Evolutionary conservation across 2,113 vertebrate species (phyloP), one percentile per base, ranked within the genome.

Genomic region (Ancistrus triradiatus): DNA sequence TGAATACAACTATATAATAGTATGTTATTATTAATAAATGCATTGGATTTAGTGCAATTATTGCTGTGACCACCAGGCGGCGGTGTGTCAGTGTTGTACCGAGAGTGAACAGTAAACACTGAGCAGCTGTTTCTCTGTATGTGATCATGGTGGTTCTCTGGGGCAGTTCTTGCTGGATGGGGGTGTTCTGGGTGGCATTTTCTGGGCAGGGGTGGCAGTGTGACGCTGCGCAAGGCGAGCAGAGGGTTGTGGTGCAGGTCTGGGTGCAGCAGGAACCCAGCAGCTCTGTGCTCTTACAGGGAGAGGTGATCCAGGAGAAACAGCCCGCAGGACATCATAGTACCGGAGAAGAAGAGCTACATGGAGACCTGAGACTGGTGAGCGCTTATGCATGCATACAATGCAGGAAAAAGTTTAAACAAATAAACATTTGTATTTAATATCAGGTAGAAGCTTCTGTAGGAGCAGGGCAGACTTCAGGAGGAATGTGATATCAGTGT

Each of bases 341-440:
- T 1, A 18, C 13, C 8, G 15, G 14, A 25, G 19, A 57, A 3
- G 19, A 35, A 4, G 28, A 56, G 10, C 51, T 66, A 33, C 52
- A 18, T 2, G 52, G 42, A 40, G 52, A 66, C 22, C 52, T 66
- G 4, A 18, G 53, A 40, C 15, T 66, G 43, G 63, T 66, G 6
- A 42, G 38, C 14, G 2, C 13, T 42, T 5, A n/a, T n/a, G n/a
- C n/a, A n/a, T n/a, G n/a, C n/a, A n/a, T n/a, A n/a, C n/a, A n/a
- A n/a, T n/a, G n/a, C n/a, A n/a, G n/a, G n/a, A n/a, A n/a, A n/a
- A n/a, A n/a, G n/a, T n/a, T n/a, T n/a, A n/a, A n/a, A n/a, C n/a
- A n/a, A n/a, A n/a, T n/a, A n/a, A n/a, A n/a, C n/a, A n/a, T n/a
- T n/a, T n/a, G n/a, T n/a, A n/a, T n/a, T n/a, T n/a, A n/a, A n/a